These are phyloP conservation scores for Andrena minutula DNA, from an alignment of 2,888 invertebrate species.

Conservation along the genomic window DNA sequence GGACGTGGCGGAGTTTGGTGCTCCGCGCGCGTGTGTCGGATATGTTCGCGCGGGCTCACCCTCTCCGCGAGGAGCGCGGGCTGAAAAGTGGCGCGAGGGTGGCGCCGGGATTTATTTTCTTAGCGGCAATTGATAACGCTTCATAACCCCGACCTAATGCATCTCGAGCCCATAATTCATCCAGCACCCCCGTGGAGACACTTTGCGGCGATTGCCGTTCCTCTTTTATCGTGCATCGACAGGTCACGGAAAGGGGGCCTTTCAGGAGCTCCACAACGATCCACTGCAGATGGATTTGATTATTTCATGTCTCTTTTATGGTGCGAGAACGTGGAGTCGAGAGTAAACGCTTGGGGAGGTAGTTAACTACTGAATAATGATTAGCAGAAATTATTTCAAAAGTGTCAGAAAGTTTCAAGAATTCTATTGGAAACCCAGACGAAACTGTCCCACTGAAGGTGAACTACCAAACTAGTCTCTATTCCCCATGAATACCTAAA, in stretches of 20 bases:
- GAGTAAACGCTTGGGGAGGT: not conserved
- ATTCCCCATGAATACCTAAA: not conserved
- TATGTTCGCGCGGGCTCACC: slow-evolving; percentile 35
- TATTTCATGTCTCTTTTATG: not conserved
- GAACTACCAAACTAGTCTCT: not conserved
- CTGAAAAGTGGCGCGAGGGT: slow-evolving; percentile 55
- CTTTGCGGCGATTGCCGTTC: not conserved
- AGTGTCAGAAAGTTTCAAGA: too few relatives aligned
- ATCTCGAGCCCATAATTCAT: slow-evolving; percentile 61
- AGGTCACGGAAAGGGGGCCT: not conserved
- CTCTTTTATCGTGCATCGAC: slow-evolving; percentile 20
- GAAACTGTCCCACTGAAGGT: not conserved
- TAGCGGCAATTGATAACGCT: slow-evolving; percentile 67
- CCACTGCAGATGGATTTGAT: not conserved
- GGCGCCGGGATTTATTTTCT: slow-evolving; percentile 67
- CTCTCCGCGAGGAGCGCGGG: slow-evolving; percentile 23
- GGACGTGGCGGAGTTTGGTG: slow-evolving; percentile 26
- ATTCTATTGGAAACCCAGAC: too few relatives aligned
- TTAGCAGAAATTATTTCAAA: too few relatives aligned
- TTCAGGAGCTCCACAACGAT: not conserved
- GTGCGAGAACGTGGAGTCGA: not conserved
- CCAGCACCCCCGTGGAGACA: slow-evolving; percentile 16
- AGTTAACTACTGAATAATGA: not conserved
- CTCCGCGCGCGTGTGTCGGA: slow-evolving; percentile 24
- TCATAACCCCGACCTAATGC: slow-evolving; percentile 62